phyloP scores from a whole-genome alignment of 2,888 invertebrate species.

The Eupeodes luniger region DNA sequence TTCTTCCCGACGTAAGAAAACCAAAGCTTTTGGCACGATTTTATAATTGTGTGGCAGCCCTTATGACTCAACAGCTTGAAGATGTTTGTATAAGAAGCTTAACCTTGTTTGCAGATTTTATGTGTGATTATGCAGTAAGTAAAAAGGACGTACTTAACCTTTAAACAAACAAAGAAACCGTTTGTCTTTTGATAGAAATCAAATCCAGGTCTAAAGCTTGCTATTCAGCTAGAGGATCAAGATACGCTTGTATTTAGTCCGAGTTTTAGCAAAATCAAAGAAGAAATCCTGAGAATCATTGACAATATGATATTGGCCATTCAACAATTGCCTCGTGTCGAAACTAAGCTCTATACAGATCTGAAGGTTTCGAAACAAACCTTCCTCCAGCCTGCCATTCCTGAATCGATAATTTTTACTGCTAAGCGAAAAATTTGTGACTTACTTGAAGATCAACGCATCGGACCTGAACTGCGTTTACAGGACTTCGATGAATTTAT shows the following conservation, averaged over 20 bases:
- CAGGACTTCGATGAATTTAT: constrained; percentile 93
- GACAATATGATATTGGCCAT: constrained; percentile 91
- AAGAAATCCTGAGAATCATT: constrained; percentile 88
- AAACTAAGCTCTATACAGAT: constrained; percentile 87
- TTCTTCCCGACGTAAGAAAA: constrained; percentile 88
- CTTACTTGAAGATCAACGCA: constrained; percentile 89
- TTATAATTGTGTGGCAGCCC: constrained; percentile 92
- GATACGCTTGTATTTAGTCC: constrained; percentile 90
- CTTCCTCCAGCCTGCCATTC: constrained; percentile 87
- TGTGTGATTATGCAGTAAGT: constrained; percentile 90
- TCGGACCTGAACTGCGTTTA: constrained; percentile 89
- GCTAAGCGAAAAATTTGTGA: constrained; percentile 87
- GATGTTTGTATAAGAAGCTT: constrained; percentile 92
- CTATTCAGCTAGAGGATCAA: constrained; percentile 82
- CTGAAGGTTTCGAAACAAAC: constrained; percentile 78
- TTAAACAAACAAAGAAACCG: too few relatives aligned
- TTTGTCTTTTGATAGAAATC: constrained; percentile 85
- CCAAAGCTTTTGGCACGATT: constrained; percentile 89
- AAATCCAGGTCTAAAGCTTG: constrained; percentile 87
- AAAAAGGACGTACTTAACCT: background rate
- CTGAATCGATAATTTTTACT: constrained; percentile 87
- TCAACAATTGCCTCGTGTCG: constrained; percentile 90
- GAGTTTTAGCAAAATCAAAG: constrained; percentile 89
- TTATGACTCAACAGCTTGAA: constrained; percentile 96
- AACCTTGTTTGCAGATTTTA: constrained; percentile 90